Percentiles rank a stretch among this genome's conserved stretches.
Evolutionary conservation across 2,888 invertebrate species (phyloP).

Genomic region (Drosophila phalerata): DNA sequence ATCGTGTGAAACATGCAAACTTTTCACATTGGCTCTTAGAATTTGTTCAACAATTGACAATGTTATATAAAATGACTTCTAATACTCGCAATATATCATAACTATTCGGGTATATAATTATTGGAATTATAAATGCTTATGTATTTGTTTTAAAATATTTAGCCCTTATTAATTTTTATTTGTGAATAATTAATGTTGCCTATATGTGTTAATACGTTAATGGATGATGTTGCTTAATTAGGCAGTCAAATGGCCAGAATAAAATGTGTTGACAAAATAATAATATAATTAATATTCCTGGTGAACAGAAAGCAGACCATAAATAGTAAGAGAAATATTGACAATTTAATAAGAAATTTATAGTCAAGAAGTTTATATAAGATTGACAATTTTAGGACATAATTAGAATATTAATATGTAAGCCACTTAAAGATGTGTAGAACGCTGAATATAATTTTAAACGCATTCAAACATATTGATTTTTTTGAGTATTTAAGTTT

Average conservation of each 20-base stretch:
- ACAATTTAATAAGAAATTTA: conserved; percentile 4
- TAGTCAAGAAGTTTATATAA: background rate
- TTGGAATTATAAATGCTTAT: background rate
- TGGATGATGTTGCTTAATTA: conserved; percentile 19
- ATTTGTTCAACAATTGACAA: conserved; percentile 1
- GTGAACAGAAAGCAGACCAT: background rate
- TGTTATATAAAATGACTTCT: background rate
- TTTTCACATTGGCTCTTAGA: conserved; percentile 15
- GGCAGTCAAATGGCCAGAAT: background rate
- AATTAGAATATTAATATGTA: background rate
- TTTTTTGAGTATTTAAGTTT: too few species aligned
- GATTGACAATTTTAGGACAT: background rate
- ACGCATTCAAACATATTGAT: too few species aligned
- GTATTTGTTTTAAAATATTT: background rate
- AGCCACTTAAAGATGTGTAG: background rate
- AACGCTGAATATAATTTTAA: background rate
- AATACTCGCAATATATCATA: background rate
- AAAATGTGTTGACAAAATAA: conserved; percentile 4
- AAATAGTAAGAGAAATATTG: background rate
- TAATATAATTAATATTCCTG: conserved; percentile 47
- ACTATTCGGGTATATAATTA: background rate
- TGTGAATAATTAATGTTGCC: conserved; percentile 4
- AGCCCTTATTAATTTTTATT: background rate
- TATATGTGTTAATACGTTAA: conserved; percentile 33
- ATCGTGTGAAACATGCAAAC: conserved; percentile 61